A percentile compares a stretch with the other conserved stretches of the same genome.
Conservation (phyloP, 1,140 invertebrate species). For the Paracyclopina nana region DNA sequence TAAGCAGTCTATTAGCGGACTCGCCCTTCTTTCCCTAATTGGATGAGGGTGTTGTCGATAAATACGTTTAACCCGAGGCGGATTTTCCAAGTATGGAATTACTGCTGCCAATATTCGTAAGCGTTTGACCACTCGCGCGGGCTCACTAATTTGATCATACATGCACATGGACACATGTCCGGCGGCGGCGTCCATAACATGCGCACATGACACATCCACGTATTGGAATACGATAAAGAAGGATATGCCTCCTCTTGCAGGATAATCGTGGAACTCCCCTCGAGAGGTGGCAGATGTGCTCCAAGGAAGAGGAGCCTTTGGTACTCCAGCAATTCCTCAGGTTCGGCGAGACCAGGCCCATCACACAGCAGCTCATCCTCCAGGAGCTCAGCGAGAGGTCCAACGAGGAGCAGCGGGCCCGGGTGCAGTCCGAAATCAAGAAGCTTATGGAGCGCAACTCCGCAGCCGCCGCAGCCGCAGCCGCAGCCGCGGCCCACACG, state of each 20-base stretch:
- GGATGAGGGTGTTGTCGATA: too few species aligned
- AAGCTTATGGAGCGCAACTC: constrained; percentile 32
- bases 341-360: constrained; percentile 57
- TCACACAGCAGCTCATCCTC: constrained; percentile 54
- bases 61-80: too few species aligned
- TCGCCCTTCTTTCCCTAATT: too few species aligned
- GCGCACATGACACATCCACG: too few species aligned
- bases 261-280: constrained; percentile 41
- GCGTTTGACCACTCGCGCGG: too few species aligned
- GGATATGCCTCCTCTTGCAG: constrained; percentile 24
- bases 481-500: constrained; percentile 20
- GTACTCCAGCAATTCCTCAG: constrained; percentile 65
- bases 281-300: constrained; percentile 60
- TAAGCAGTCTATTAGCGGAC: too few species aligned
- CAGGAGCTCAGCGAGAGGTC: constrained; percentile 29
- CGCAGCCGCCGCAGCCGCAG: constrained; percentile 20
- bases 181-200: too few species aligned
- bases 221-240: too few species aligned
- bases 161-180: too few species aligned
- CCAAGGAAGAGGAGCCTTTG: constrained; percentile 59
- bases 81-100: too few species aligned
- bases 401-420: constrained; percentile 23
- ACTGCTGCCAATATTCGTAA: too few species aligned
- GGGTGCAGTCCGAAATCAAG: constrained; percentile 35
- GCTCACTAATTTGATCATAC: too few species aligned